Evolutionary conservation across 2,888 invertebrate species (phyloP).

Genomic region (Parascotia fuliginaria): DNA sequence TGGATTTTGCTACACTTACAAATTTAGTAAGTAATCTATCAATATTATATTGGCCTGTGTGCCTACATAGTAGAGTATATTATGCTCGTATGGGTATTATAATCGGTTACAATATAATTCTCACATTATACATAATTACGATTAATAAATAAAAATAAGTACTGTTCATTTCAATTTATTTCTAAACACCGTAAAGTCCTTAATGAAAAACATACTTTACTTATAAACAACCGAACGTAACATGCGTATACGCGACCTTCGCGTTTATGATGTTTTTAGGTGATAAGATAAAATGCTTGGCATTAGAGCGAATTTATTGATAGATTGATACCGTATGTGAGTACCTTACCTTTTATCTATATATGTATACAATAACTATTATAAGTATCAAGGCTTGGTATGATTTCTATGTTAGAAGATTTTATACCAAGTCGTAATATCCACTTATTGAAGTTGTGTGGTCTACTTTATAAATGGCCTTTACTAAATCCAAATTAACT

Average conservation of each 20-base stretch:
- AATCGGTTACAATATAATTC: background rate
- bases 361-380: too few species aligned
- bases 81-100: background rate
- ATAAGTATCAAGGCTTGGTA: too few species aligned
- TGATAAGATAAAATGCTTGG: constrained; percentile 34
- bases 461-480: background rate
- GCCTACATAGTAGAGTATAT: background rate
- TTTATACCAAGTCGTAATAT: too few species aligned
- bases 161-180: too few species aligned
- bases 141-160: background rate
- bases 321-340: constrained; percentile 10
- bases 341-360: background rate
- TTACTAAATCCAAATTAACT: background rate
- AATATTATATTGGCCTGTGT: too few species aligned
- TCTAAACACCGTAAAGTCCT: background rate
- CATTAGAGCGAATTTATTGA: constrained; percentile 25
- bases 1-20: background rate
- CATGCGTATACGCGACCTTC: constrained; percentile 1
- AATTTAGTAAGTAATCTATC: too few species aligned
- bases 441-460: background rate
- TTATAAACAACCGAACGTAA: background rate
- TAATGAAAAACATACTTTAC: constrained; percentile 1
- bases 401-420: too few species aligned
- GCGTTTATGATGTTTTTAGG: constrained; percentile 12
- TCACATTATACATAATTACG: background rate